A percentile compares a stretch with the other conserved stretches of the same genome.
Evolutionary conservation across 2,888 invertebrate genomes (phyloP).

Genomic region (Protodeltote pygarga): DNA sequence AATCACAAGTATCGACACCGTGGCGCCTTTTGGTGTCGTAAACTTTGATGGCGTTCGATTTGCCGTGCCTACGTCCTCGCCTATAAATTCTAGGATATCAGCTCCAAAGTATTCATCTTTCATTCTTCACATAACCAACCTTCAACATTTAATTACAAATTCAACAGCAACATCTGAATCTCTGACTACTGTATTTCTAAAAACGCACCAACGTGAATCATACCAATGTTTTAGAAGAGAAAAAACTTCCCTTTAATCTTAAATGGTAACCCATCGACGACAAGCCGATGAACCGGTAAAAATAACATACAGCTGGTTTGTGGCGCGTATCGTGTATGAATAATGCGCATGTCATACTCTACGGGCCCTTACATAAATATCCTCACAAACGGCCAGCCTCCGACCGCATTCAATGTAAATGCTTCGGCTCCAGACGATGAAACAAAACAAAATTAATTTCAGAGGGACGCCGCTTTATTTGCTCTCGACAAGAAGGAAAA

Average conservation of each 20-base stretch:
- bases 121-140: conserved; percentile 14
- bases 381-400: conserved; percentile 79
- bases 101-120: conserved; percentile 23
- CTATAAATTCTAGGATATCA: conserved; percentile 45
- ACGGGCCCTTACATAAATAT: conserved; percentile 84
- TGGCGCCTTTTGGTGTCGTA: conserved; percentile 77
- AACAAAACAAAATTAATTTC: conserved; percentile 87
- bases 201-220: conserved; percentile 32
- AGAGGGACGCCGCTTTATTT: conserved; percentile 81
- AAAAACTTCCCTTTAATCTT: conserved; percentile 54
- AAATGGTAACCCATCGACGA: conserved; percentile 57
- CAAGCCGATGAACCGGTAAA: conserved; percentile 81
- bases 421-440: conserved; percentile 81
- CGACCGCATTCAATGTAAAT: conserved; percentile 86
- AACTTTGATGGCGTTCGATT: conserved; percentile 78
- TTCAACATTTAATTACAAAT: conserved; percentile 11
- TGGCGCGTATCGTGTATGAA: conserved; percentile 79
- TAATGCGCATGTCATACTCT: conserved; percentile 84
- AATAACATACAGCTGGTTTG: conserved; percentile 80
- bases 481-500: conserved; percentile 69
- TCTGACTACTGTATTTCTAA: conserved; percentile 28
- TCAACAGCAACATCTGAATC: conserved; percentile 9
- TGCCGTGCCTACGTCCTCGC: conserved; percentile 48
- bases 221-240: conserved; percentile 42
- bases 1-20: conserved; percentile 69